A percentile compares a stretch with the other conserved stretches of the same genome.
These are phyloP conservation scores for Enteromius argenteus DNA, from an alignment of 2,797 vertebrate species.

Conservation along the genomic window DNA sequence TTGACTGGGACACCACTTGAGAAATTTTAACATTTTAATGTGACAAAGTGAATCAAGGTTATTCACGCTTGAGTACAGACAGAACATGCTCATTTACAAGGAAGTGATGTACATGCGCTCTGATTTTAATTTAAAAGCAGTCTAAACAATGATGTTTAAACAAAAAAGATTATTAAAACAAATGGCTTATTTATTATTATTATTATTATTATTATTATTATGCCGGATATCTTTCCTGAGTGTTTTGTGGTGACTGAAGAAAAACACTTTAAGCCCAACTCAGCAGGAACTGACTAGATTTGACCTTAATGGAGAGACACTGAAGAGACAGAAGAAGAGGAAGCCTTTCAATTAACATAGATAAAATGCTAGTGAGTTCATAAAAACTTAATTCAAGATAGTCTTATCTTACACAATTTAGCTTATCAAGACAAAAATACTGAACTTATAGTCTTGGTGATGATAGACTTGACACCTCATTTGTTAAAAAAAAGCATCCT, in stretches of 20 bases:
- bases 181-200: too few relatives aligned
- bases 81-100: neutral
- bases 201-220: too few relatives aligned
- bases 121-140: neutral
- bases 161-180: neutral
- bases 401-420: neutral
- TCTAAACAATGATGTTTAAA: neutral
- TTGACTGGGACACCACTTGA: constrained; percentile 2
- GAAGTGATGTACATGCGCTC: neutral
- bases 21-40: neutral
- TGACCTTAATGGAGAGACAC: neutral
- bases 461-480: neutral
- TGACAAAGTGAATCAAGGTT: constrained; percentile 21
- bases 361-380: neutral
- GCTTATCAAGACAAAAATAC: neutral
- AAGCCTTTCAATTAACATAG: neutral
- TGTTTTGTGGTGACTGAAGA: neutral
- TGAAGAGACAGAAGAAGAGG: neutral
- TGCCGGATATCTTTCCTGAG: too few relatives aligned
- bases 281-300: neutral
- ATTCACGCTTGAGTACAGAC: neutral
- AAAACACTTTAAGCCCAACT: neutral
- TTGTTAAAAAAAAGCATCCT: neutral
- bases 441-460: neutral
- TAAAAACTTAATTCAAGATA: neutral